These are phyloP conservation scores for Vanacampus margaritifer DNA, from an alignment of 2,113 vertebrate species.

Conservation along the genomic window DNA sequence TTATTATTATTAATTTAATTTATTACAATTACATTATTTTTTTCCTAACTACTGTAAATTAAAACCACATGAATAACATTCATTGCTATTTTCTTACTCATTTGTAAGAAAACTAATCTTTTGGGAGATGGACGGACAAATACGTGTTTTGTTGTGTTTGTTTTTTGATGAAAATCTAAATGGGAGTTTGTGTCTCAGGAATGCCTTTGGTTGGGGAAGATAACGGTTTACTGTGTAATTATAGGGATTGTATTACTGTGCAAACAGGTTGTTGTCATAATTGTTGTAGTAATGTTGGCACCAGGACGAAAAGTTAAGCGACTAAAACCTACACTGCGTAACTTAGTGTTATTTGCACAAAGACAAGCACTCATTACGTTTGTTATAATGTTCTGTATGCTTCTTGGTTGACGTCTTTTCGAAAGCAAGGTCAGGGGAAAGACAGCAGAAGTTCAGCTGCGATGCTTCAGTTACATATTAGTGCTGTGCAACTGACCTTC, in stretches of 20 bases:
- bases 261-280: constrained; percentile 9
- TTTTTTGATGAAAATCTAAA: background rate
- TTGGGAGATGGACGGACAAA: background rate
- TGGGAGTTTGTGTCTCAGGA: background rate
- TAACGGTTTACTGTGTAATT: constrained; percentile 31
- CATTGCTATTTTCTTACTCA: background rate
- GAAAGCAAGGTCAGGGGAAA: background rate
- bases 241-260: constrained; percentile 24
- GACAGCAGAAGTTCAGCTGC: constrained; percentile 6
- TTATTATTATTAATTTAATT: background rate
- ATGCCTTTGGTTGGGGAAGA: constrained; percentile 4
- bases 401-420: constrained; percentile 4
- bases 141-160: background rate
- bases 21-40: background rate
- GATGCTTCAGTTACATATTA: background rate
- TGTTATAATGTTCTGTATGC: constrained; percentile 26
- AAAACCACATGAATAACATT: background rate
- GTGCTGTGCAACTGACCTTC: constrained; percentile 8
- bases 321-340: constrained; percentile 3
- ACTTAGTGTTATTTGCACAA: constrained; percentile 20
- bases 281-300: background rate
- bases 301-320: constrained; percentile 24
- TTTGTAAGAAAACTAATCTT: background rate
- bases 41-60: background rate
- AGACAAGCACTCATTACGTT: constrained; percentile 39